Base-by-base conservation (phyloP, 2,888 invertebrate genomes). In the Drosophila planitibia region DNA sequence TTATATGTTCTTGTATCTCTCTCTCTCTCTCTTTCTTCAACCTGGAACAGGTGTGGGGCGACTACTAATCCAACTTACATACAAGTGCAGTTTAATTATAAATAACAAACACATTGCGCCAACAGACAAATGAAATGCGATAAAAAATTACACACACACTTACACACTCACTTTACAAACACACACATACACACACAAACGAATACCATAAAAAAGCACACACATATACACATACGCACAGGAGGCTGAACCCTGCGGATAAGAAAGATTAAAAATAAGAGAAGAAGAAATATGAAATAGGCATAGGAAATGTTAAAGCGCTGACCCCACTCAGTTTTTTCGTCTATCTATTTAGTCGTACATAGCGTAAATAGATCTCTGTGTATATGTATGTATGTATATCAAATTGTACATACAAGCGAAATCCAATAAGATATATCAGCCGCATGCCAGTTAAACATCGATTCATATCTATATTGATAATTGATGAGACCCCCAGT, bases 1-100 rank as follows among this genome's bases (percentile, higher is more conserved):
- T 51, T 70, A 61, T 60, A 63, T 81, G 66, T 74, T 73, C 68
- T 65, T 67, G 70, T 73, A 69, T 81, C 51, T 68, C 61, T 69
- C 47, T 65, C 65, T 83, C 62, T 81, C 62, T 83, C 62, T 84
- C 57, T 82, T 70, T 82, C 67, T 70, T 85, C 77, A 82, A 88
- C 88, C 90, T 91, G 91, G 89, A 93, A 93, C 93, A 93, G 93
- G 93, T 93, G 91, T 93, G 93, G 93, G 93, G 91, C 91, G 93
- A 92, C 91, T 93, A 93, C 93, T 93, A 93, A 93, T 92, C 81
- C 83, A 70, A 70, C 80, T 79, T 83, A 88, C 81, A 78, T 82
- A 79, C 77, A 57, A 58, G 67, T 72, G 80, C 80, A 75, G 78
- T 75, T 74, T 79, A 80, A 81, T 81, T 71, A 76, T 49, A 71